Base-by-base conservation (phyloP, 2,113 vertebrate species). In the Gambusia holbrooki region DNA sequence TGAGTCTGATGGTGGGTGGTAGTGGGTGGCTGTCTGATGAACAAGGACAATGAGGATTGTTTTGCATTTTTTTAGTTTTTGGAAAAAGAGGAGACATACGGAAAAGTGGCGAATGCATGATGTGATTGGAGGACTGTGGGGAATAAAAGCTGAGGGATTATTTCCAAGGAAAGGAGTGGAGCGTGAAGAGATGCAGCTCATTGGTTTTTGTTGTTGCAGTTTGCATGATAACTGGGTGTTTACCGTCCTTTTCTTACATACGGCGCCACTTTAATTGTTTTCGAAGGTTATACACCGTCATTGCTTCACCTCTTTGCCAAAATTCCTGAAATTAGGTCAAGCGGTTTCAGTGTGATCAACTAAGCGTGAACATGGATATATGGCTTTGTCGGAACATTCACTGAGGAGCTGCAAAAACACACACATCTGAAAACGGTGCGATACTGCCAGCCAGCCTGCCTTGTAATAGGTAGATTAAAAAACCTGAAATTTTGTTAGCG, bases 401-500 rank as follows among this genome's bases (percentile, higher is more conserved):
- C 65, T 62, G n/a, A 66, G 71, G 61, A 76, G 69, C 60, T 32
- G 33, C 28, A 65, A 30, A 45, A 74, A 86, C 75, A 70, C 51
- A 58, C 25, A 45, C 70, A 33, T 84, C 79, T 72, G 66, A 71
- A 81, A 82, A 84, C 69, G 25, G 63, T 75, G 42, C 58, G 65
- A 69, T 42, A 68, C 33, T 58, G 62, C 51, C 69, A 66, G 62
- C 40, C 35, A 12, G 35, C 2, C 61, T 51, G 71, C 68, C 60
- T 67, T 81, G 79, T 80, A 83, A 85, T 68, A 70, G 69, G 64
- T 37, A 45, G 73, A 87, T 79, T 79, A 83, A 85, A 85, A 75
- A 76, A 77, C 62, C 62, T 32, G 33, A 64, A 74, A 71, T 78
- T 88, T 76, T 91, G 75, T 77, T 28, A 63, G 58, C 69, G 74